Conservation (phyloP, 2,888 invertebrate species). For the Linyphia triangularis region DNA sequence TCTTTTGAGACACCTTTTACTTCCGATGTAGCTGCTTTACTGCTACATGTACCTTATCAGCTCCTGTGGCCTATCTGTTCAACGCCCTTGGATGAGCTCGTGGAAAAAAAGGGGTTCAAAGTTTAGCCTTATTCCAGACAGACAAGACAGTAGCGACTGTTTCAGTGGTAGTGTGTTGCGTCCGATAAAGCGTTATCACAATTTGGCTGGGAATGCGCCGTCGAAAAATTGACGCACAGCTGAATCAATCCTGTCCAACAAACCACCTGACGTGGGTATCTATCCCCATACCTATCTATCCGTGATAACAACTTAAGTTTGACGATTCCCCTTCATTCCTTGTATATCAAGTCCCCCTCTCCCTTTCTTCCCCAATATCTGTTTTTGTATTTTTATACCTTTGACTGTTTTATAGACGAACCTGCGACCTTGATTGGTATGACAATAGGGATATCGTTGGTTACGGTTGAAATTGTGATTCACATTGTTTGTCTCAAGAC, state of each 20-base stretch:
- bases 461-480: no score
- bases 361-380: background rate
- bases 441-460: no score
- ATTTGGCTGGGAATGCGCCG: conserved; percentile 54
- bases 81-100: conserved; percentile 27
- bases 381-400: background rate
- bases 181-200: conserved; percentile 50
- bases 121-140: conserved; percentile 20
- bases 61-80: background rate
- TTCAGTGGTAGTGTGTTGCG: conserved; percentile 11
- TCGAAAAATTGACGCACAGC: conserved; percentile 36
- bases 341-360: background rate
- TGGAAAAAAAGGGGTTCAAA: conserved; percentile 13
- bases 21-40: background rate
- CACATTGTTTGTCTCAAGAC: no score
- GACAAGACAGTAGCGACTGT: conserved; percentile 24
- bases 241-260: conserved; percentile 24
- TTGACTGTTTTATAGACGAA: background rate
- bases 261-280: conserved; percentile 23
- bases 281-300: conserved; percentile 1
- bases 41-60: conserved; percentile 7
- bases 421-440: conserved; percentile 20
- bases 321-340: background rate
- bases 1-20: background rate
- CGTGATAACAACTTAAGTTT: conserved; percentile 13